Conservation (phyloP, 2,888 invertebrate species). For the Exocentrus adspersus region DNA sequence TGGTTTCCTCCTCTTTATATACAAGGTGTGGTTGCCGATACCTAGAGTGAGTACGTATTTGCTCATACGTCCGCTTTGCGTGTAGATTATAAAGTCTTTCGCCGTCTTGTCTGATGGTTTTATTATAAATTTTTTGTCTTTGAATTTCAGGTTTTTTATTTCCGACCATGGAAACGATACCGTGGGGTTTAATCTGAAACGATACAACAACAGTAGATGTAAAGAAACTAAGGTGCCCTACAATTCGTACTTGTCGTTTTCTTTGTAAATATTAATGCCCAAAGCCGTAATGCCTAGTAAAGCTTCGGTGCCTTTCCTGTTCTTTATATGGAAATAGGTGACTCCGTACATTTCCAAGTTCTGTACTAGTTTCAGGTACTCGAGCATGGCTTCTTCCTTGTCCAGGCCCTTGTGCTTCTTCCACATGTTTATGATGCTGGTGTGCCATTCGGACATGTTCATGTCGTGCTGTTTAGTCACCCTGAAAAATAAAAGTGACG, state of each 20-base stretch:
- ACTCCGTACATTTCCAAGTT: slow-evolving; percentile 99
- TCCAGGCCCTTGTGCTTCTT: slow-evolving; percentile 90
- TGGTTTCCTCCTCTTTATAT: slow-evolving; percentile 97
- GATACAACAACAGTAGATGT: too few species aligned
- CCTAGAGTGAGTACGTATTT: slow-evolving; percentile 97
- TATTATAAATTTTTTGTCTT: slow-evolving; percentile 98
- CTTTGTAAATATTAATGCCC: slow-evolving; percentile 97
- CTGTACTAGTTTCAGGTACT: slow-evolving; percentile 96
- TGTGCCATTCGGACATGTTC: slow-evolving; percentile 97
- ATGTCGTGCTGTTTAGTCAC: slow-evolving; percentile 97
- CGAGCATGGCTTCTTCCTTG: slow-evolving; percentile 98
- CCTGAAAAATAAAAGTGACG: too few species aligned
- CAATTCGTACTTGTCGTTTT: slow-evolving; percentile 84
- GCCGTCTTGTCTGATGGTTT: slow-evolving; percentile 99
- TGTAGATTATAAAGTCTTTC: slow-evolving; percentile 98
- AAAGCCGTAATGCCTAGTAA: slow-evolving; percentile 97
- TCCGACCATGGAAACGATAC: slow-evolving; percentile 99
- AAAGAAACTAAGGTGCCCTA: too few species aligned
- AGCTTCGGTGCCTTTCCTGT: slow-evolving; percentile 97
- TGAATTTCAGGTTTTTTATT: slow-evolving; percentile 98
- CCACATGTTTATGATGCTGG: slow-evolving; percentile 97
- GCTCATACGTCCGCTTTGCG: slow-evolving; percentile 94
- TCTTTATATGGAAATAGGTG: slow-evolving; percentile 97
- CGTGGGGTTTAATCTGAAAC: slow-evolving; percentile 88
- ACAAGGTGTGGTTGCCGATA: slow-evolving; percentile 99